phyloP scores from a whole-genome alignment of 2,113 vertebrate species.

The Halcyon senegalensis region DNA sequence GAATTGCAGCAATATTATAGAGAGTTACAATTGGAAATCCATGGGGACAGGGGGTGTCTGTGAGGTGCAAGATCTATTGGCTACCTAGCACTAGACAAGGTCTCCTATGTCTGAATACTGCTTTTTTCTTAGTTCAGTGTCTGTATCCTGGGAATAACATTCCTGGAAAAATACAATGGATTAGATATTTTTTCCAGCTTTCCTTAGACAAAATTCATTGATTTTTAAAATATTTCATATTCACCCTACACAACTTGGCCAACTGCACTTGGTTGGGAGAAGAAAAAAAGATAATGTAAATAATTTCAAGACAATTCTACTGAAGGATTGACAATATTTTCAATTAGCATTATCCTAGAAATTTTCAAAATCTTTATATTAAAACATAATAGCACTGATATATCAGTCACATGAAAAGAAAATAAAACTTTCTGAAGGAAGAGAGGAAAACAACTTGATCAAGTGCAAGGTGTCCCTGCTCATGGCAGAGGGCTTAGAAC shows the following conservation, averaged over 20 bases:
- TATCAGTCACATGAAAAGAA: neutral
- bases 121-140: neutral
- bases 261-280: neutral
- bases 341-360: neutral
- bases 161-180: neutral
- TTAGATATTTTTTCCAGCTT: neutral
- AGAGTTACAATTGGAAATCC: neutral
- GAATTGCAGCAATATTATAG: neutral
- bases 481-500: too few species aligned
- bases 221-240: neutral
- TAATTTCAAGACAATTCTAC: neutral
- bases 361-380: neutral
- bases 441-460: neutral
- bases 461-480: too few species aligned
- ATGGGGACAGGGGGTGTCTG: neutral
- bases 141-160: neutral
- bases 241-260: neutral
- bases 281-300: neutral
- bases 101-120: neutral
- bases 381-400: neutral
- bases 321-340: neutral
- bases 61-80: neutral
- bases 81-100: neutral
- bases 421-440: neutral
- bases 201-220: neutral